phyloP scores from a whole-genome alignment of 1,140 invertebrate species.

The Phthorimaea operculella region DNA sequence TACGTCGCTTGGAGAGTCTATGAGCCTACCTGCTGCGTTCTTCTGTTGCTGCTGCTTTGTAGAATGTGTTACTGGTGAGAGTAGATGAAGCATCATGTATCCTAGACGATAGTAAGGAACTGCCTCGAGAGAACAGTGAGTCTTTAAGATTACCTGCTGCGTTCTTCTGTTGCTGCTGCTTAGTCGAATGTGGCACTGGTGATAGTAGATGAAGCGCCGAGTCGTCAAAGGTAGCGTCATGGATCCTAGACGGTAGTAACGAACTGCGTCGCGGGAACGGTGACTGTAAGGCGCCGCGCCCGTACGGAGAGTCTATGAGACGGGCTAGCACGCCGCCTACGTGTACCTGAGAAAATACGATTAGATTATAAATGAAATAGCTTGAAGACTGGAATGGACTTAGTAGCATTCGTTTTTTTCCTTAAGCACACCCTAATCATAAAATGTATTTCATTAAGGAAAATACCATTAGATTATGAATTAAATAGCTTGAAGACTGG shows the following conservation, averaged over 20 bases:
- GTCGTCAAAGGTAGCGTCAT: constrained; percentile 67
- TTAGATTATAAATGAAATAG: too few relatives aligned
- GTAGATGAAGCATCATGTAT: too few relatives aligned
- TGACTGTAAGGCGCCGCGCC: constrained; percentile 65
- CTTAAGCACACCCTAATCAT: too few relatives aligned
- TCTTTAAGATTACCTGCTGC: constrained; percentile 36
- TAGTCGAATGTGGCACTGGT: constrained; percentile 62
- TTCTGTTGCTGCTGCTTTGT: too few relatives aligned
- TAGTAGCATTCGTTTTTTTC: too few relatives aligned
- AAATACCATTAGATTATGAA: too few relatives aligned
- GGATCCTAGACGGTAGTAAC: constrained; percentile 69
- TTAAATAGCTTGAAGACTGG: too few relatives aligned
- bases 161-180: constrained; percentile 33
- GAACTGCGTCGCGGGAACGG: constrained; percentile 75
- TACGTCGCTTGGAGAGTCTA: constrained; percentile 71
- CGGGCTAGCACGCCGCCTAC: constrained; percentile 77
- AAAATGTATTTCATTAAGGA: too few relatives aligned
- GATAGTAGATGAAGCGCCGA: constrained; percentile 66
- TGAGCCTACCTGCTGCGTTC: too few relatives aligned
- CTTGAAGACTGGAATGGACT: too few relatives aligned
- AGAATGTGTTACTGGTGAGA: too few relatives aligned
- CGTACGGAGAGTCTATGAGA: constrained; percentile 71
- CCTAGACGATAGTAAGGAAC: background rate
- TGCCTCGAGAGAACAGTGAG: background rate
- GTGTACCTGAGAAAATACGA: constrained; percentile 68